A percentile compares a stretch with the other conserved stretches of the same genome.
Conservation (phyloP, 2,113 vertebrate genomes). For the Amazona guildingii region DNA sequence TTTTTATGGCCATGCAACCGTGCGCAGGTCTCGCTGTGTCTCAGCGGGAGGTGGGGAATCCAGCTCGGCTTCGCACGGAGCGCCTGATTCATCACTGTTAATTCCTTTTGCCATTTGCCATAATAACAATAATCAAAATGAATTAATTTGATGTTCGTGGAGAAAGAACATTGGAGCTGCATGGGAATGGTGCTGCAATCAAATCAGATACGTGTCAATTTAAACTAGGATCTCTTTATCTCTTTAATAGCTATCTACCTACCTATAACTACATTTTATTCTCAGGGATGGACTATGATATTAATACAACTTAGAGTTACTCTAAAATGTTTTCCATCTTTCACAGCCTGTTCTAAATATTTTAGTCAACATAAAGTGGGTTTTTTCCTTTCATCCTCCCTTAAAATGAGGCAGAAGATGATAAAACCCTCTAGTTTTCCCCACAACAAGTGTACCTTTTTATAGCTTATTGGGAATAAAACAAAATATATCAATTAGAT, state of each 20-base stretch:
- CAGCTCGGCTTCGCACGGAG: not conserved
- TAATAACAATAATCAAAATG: conserved; percentile 54
- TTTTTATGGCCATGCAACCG: not conserved
- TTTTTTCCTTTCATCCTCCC: not conserved
- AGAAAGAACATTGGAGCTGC: conserved; percentile 20
- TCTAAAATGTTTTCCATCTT: conserved; percentile 2
- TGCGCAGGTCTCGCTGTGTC: not conserved
- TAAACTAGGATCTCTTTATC: conserved; percentile 25
- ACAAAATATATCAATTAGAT: conserved; percentile 54
- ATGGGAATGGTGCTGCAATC: conserved; percentile 35
- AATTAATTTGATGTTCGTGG: conserved; percentile 56
- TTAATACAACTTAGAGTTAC: conserved; percentile 2
- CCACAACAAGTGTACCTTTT: not conserved
- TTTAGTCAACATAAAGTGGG: conserved; percentile 29
- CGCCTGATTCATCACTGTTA: not conserved
- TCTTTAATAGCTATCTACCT: conserved; percentile 33
- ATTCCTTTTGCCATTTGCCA: conserved; percentile 14
- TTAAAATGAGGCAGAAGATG: conserved; percentile 25
- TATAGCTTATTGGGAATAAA: conserved; percentile 40
- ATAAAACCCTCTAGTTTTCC: conserved; percentile 8
- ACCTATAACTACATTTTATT: not conserved
- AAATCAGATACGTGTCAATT: not conserved
- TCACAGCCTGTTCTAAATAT: conserved; percentile 39
- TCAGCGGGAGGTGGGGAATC: not conserved
- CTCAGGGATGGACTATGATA: not conserved